Percentiles rank a stretch among this genome's conserved stretches.
Evolutionary conservation across 2,888 invertebrate genomes (phyloP).

Genomic region (Capitulum mitella): DNA sequence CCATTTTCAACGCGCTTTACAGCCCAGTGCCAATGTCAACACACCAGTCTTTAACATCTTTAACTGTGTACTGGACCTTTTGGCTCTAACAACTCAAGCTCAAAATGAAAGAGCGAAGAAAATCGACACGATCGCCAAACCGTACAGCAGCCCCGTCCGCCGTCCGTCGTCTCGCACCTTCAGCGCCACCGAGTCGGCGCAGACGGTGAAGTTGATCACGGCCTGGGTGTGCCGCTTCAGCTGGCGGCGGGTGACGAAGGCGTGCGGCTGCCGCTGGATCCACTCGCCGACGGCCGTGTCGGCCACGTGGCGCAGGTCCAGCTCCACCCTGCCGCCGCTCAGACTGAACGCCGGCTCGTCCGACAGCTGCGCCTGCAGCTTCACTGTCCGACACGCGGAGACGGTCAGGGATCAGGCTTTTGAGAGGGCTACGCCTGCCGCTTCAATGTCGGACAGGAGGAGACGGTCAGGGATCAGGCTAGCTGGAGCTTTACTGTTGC

Average conservation of each 20-base stretch:
- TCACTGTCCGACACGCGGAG: background rate
- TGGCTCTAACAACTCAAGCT: no score
- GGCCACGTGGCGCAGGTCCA: conserved; percentile 81
- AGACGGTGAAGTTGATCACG: conserved; percentile 79
- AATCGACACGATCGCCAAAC: no score
- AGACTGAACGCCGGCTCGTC: conserved; percentile 62
- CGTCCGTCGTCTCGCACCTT: no score
- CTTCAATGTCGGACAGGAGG: background rate
- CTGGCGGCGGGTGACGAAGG: conserved; percentile 78
- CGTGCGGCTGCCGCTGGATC: conserved; percentile 59
- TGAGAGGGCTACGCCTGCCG: background rate
- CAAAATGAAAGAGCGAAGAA: no score
- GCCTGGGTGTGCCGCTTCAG: conserved; percentile 86
- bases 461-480: no score
- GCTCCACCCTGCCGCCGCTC: conserved; percentile 63
- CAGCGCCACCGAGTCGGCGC: conserved; percentile 83
- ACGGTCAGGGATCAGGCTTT: no score
- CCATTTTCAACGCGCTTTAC: no score
- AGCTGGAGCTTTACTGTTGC: no score
- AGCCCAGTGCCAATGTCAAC: no score
- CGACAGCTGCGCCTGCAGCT: background rate
- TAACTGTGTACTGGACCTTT: no score
- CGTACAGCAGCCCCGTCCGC: no score
- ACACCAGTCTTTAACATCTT: no score
- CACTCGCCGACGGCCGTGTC: conserved; percentile 82